phyloP scores from a whole-genome alignment of 2,797 vertebrate species.

The Petrocephalus schoutedeni region DNA sequence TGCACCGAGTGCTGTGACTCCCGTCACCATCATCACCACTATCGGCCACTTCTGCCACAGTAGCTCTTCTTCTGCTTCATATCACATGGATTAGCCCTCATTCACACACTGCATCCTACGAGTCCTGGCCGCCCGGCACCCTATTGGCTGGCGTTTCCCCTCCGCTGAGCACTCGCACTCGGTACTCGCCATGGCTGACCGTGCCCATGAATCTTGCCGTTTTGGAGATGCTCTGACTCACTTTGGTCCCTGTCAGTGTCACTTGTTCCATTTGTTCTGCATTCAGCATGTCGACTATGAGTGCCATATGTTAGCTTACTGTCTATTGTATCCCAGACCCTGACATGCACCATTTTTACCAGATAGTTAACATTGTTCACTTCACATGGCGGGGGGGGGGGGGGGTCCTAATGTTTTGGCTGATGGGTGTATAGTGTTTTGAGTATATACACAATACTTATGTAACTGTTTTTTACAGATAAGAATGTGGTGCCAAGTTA shows the following conservation, averaged over 20 bases:
- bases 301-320: neutral
- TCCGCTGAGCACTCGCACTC: neutral
- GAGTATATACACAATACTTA: neutral
- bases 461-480: neutral
- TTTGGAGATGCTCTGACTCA: too few relatives aligned
- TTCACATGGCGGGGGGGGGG: neutral
- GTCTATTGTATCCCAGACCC: too few relatives aligned
- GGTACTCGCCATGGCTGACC: neutral
- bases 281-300: too few relatives aligned
- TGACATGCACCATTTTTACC: neutral
- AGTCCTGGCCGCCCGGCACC: neutral
- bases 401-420: neutral
- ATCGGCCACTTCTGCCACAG: neutral
- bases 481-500: neutral
- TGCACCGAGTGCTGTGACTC: neutral
- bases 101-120: neutral
- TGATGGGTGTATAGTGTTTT: neutral
- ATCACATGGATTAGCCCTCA: neutral
- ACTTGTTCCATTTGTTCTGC: too few relatives aligned
- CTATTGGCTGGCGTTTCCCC: neutral
- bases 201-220: too few relatives aligned
- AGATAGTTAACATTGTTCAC: neutral
- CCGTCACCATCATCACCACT: neutral
- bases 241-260: too few relatives aligned
- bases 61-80: neutral